Evolutionary conservation across 2,888 invertebrate species (phyloP).

Genomic region (Lasioglossum pauxillum): DNA sequence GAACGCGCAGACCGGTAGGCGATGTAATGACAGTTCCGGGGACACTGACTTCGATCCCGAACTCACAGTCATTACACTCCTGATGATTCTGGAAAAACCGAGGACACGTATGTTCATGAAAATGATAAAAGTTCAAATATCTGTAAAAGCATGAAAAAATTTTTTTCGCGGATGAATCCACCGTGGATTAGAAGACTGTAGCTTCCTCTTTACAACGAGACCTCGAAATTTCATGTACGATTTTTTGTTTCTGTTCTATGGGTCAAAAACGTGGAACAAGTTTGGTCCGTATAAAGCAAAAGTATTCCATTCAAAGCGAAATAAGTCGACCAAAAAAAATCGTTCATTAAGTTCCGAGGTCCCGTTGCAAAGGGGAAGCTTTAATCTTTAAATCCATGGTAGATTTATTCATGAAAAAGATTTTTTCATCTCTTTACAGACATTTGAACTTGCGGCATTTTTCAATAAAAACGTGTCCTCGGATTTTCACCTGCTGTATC

Average conservation of each 20-base stretch:
- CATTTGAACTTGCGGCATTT: background rate
- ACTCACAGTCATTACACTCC: background rate
- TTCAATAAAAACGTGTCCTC: background rate
- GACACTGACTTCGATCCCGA: background rate
- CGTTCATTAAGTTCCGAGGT: background rate
- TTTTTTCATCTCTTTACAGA: background rate
- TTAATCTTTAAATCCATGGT: background rate
- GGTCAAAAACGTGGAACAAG: no score
- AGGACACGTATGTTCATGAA: background rate
- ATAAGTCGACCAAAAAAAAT: background rate
- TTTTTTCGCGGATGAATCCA: background rate
- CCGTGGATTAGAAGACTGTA: background rate
- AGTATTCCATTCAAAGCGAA: background rate
- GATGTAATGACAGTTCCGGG: constrained; percentile 4
- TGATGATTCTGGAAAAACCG: background rate
- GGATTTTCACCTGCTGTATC: background rate
- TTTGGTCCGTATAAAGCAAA: background rate
- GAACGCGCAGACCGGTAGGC: constrained; percentile 20
- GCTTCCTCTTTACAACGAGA: background rate
- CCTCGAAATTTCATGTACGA: no score
- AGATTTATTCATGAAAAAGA: background rate
- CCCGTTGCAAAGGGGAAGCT: background rate
- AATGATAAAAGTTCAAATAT: background rate
- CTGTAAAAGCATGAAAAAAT: background rate
- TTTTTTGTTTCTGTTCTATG: no score